phyloP scores from a whole-genome alignment of 2,113 vertebrate genomes.

The Brachyistius frenatus region DNA sequence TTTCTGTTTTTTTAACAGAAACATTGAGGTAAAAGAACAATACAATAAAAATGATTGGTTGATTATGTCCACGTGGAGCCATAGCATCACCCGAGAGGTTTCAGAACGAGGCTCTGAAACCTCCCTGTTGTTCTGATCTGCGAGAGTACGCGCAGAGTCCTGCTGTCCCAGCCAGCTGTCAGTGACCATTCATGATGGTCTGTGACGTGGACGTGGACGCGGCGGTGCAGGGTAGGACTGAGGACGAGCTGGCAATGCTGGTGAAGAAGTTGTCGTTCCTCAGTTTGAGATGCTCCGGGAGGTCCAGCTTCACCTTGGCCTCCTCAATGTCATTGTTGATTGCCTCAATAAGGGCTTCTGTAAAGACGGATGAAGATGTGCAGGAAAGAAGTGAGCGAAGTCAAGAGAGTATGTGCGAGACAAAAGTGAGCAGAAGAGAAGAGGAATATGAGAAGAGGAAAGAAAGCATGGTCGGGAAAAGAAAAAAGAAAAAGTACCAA shows the following conservation, averaged over 20 bases:
- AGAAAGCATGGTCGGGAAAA: too few species aligned
- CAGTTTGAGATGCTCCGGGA: constrained; percentile 90
- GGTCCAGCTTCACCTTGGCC: constrained; percentile 89
- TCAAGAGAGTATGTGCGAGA: background rate
- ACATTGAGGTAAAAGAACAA: constrained; percentile 7
- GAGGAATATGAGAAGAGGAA: too few species aligned
- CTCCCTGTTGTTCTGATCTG: constrained; percentile 1
- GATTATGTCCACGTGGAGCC: constrained; percentile 17
- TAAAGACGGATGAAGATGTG: background rate
- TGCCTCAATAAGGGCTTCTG: constrained; percentile 93
- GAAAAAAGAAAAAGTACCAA: background rate
- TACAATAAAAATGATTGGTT: constrained; percentile 4
- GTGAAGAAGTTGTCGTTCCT: constrained; percentile 93
- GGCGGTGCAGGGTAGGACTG: constrained; percentile 16
- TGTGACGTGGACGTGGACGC: constrained; percentile 63
- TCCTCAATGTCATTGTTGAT: constrained; percentile 95
- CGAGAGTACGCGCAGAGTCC: background rate
- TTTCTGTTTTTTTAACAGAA: background rate
- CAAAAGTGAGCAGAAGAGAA: background rate
- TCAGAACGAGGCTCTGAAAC: constrained; percentile 21
- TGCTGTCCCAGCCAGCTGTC: constrained; percentile 65
- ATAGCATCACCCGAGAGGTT: constrained; percentile 6
- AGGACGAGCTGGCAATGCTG: constrained; percentile 55
- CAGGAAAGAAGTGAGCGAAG: background rate
- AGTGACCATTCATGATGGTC: constrained; percentile 88